Conservation (phyloP, 2,888 invertebrate species). For the Adelognathus sp. region DNA sequence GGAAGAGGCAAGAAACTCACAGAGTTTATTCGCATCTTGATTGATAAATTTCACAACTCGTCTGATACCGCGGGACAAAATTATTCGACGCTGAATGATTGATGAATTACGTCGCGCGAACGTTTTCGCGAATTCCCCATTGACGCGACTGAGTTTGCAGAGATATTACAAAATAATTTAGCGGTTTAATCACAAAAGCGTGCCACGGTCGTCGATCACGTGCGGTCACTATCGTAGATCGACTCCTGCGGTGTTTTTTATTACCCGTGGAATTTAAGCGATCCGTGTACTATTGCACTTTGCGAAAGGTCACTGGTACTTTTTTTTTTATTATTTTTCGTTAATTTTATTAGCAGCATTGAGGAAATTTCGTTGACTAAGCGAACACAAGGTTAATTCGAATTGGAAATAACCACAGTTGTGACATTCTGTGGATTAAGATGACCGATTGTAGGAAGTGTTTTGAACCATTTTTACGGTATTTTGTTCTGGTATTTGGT, state of each 20-base stretch:
- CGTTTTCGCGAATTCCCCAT: background rate
- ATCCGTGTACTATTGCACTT: constrained; percentile 46
- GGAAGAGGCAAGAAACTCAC: background rate
- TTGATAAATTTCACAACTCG: constrained; percentile 23
- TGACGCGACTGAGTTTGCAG: background rate
- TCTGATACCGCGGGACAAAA: background rate
- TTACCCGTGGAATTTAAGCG: constrained; percentile 22
- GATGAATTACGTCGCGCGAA: constrained; percentile 12
- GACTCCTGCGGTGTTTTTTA: constrained; percentile 18
- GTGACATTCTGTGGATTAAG: no score
- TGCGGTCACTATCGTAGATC: constrained; percentile 1
- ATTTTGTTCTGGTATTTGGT: no score
- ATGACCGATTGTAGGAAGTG: no score
- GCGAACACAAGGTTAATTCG: no score
- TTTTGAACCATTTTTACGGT: no score
- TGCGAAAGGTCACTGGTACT: constrained; percentile 49
- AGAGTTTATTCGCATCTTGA: background rate
- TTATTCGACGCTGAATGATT: background rate
- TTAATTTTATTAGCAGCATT: background rate
- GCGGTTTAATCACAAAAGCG: constrained; percentile 13
- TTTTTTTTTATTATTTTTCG: background rate
- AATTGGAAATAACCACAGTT: no score
- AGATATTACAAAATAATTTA: constrained; percentile 47
- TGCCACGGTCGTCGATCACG: constrained; percentile 40
- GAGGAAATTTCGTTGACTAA: background rate